phyloP scores from a whole-genome alignment of 1,140 invertebrate species.

The Parasteatoda tepidariorum region DNA sequence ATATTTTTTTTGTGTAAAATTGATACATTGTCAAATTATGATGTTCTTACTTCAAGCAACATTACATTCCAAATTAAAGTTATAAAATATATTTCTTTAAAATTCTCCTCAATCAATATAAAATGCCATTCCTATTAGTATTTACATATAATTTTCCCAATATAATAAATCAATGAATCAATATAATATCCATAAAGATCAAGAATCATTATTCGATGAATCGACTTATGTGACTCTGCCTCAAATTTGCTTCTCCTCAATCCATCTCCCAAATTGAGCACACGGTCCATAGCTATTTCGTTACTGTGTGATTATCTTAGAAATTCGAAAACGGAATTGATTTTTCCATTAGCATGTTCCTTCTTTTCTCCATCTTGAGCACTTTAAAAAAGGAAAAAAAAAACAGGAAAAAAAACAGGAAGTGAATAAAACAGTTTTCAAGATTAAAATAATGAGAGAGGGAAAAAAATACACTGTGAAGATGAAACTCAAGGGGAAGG shows the following conservation, averaged over 20 bases:
- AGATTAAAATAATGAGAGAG: conserved; percentile 53
- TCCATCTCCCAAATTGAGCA: conserved; percentile 10
- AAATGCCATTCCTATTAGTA: no score
- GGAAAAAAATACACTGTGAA: conserved; percentile 39
- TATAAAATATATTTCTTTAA: no score
- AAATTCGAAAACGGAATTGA: conserved; percentile 56
- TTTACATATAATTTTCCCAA: no score
- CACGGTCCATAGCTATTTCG: conserved; percentile 43
- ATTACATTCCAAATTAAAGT: no score
- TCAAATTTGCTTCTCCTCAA: neutral
- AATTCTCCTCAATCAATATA: no score
- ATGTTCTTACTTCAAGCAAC: no score
- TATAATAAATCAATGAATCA: no score
- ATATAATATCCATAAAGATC: neutral
- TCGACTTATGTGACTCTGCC: neutral
- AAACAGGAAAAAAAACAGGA: neutral
- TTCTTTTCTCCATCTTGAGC: conserved; percentile 34
- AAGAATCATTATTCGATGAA: neutral
- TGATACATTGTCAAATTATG: no score
- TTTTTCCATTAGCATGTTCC: conserved; percentile 55
- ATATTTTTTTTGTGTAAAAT: no score
- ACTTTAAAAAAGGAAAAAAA: neutral
- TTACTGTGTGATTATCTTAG: conserved; percentile 49
- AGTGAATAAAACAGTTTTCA: conserved; percentile 49
- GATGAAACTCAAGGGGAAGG: conserved; percentile 1